These are phyloP conservation scores for Acrobasis repandana DNA, from an alignment of 2,888 invertebrate species.

Conservation along the genomic window DNA sequence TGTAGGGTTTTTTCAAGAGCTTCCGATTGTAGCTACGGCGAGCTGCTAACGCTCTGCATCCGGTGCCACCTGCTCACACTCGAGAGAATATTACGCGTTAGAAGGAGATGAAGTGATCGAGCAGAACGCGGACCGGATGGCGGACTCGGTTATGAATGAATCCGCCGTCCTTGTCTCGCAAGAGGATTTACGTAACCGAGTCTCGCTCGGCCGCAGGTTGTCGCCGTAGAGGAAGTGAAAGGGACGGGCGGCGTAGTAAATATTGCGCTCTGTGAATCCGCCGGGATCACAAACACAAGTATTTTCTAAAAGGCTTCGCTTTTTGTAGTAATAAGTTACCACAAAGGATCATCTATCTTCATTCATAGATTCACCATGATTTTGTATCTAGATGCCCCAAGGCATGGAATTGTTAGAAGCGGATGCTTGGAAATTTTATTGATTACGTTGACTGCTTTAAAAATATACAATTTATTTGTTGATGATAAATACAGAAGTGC, in stretches of 20 bases:
- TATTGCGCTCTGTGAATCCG: slow-evolving; percentile 72
- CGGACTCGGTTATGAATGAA: slow-evolving; percentile 82
- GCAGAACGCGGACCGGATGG: slow-evolving; percentile 79
- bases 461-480: background rate
- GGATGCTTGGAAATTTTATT: slow-evolving; percentile 2
- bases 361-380: slow-evolving; percentile 61
- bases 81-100: slow-evolving; percentile 68
- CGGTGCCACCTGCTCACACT: slow-evolving; percentile 81
- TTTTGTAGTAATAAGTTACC: slow-evolving; percentile 55
- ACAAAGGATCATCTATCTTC: slow-evolving; percentile 61
- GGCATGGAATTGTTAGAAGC: slow-evolving; percentile 4
- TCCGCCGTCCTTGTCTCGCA: slow-evolving; percentile 67
- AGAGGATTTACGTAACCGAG: slow-evolving; percentile 45
- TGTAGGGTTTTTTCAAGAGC: slow-evolving; percentile 65
- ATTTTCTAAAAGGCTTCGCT: slow-evolving; percentile 64
- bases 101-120: slow-evolving; percentile 80
- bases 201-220: slow-evolving; percentile 75
- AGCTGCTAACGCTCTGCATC: slow-evolving; percentile 60
- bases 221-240: slow-evolving; percentile 81
- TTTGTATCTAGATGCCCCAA: slow-evolving; percentile 22
- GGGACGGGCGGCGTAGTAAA: slow-evolving; percentile 81
- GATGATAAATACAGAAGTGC: background rate
- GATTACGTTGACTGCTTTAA: background rate
- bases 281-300: slow-evolving; percentile 62
- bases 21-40: slow-evolving; percentile 70